These are phyloP conservation scores for cattle (Bos taurus) DNA, from an alignment of 2,113 vertebrate species.

Conservation along the genomic window DNA sequence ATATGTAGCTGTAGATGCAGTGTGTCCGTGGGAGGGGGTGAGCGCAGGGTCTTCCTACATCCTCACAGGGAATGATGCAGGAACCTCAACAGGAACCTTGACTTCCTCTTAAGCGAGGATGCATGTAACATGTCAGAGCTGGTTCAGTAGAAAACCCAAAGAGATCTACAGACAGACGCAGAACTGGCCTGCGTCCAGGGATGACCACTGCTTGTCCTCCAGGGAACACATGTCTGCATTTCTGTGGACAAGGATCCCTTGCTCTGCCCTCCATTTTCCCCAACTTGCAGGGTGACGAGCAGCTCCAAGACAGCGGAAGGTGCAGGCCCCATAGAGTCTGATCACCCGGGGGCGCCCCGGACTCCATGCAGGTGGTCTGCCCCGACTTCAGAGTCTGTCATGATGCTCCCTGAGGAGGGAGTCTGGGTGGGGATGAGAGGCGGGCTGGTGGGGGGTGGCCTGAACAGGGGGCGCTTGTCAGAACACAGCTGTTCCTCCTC, in stretches of 20 bases:
- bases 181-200: background rate
- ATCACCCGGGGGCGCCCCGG: rapidly evolving
- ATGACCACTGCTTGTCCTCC: background rate
- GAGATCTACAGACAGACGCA: background rate
- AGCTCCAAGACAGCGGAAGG: background rate
- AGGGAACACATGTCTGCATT: background rate
- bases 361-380: background rate
- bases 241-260: background rate
- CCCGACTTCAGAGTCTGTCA: no score
- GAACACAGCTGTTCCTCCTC: rapidly evolving
- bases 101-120: background rate
- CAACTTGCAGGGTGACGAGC: rapidly evolving
- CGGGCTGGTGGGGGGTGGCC: background rate
- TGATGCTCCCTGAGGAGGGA: background rate
- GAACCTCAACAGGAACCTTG: background rate
- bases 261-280: background rate
- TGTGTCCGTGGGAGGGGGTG: background rate
- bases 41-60: background rate
- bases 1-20: rapidly evolving
- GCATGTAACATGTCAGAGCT: background rate
- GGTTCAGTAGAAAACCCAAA: background rate
- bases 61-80: background rate
- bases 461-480: no score
- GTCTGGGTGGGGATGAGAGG: rapidly evolving
- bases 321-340: rapidly evolving